Conservation (phyloP, 2,797 vertebrate species). For the Remorina albescens region DNA sequence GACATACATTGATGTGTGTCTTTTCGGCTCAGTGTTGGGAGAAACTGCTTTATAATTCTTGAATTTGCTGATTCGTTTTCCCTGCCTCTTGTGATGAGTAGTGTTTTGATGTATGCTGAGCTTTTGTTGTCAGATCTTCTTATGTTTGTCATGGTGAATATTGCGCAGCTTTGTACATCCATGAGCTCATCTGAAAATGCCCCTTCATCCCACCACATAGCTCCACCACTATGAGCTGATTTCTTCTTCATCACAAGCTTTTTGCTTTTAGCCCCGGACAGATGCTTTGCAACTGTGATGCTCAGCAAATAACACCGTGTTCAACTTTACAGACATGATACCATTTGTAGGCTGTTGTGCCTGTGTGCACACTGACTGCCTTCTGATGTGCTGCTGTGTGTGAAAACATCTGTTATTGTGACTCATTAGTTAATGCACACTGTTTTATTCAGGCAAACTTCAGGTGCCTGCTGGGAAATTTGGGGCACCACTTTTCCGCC, state of each 20-base stretch:
- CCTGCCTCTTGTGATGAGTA: conserved; percentile 12
- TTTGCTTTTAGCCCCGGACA: conserved; percentile 39
- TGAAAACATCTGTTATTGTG: conserved; percentile 50
- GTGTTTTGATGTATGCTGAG: conserved; percentile 37
- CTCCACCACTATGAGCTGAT: conserved; percentile 21
- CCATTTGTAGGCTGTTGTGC: conserved; percentile 49
- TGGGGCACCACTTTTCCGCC: conserved; percentile 21
- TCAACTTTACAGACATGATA: conserved; percentile 64
- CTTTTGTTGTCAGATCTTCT: conserved; percentile 40
- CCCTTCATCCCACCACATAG: conserved; percentile 25
- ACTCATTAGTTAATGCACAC: conserved; percentile 16
- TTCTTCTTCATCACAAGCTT: conserved; percentile 48
- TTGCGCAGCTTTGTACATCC: conserved; percentile 43
- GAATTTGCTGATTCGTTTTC: conserved; percentile 18
- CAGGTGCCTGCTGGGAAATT: conserved; percentile 36
- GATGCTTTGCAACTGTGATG: conserved; percentile 37
- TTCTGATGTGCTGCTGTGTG: conserved; percentile 40
- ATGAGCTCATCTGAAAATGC: conserved; percentile 32
- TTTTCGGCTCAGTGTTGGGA: conserved; percentile 26
- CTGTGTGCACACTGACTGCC: conserved; percentile 44
- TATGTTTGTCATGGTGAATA: conserved; percentile 57
- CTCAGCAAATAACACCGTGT: conserved; percentile 39
- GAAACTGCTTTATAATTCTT: conserved; percentile 20
- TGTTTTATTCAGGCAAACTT: conserved; percentile 24
- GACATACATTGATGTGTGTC: conserved; percentile 5